These are phyloP conservation scores for Indicator maculatus DNA, from an alignment of 2,113 vertebrate species.

Conservation along the genomic window DNA sequence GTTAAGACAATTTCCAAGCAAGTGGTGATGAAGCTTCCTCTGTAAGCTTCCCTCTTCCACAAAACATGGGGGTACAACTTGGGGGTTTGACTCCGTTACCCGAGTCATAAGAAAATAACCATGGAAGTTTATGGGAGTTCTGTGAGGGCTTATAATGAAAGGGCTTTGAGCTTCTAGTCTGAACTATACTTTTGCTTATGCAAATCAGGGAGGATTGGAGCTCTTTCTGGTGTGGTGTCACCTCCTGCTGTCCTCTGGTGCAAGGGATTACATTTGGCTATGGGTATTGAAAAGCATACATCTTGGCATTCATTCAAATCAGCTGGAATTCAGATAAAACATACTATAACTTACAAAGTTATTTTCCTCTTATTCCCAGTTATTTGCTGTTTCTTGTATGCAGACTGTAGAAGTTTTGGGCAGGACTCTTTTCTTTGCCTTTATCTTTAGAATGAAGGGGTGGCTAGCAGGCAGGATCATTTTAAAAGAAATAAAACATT, in stretches of 20 bases:
- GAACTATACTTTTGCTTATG: background rate
- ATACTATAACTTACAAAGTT: background rate
- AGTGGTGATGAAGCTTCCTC: background rate
- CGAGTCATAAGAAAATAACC: background rate
- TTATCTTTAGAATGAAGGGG: background rate
- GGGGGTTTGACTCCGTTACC: background rate
- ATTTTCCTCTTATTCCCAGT: background rate
- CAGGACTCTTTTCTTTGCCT: background rate
- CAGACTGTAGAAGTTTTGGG: background rate
- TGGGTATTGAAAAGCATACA: background rate
- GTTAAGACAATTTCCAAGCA: background rate
- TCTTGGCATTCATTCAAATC: background rate
- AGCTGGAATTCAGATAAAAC: background rate
- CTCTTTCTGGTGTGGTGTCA: background rate
- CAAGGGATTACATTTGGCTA: rapidly evolving
- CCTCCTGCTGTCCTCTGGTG: background rate
- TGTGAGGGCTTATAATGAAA: background rate
- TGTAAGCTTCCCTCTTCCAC: background rate
- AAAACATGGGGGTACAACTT: background rate
- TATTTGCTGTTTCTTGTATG: background rate
- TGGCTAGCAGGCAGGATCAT: background rate
- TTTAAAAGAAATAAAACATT: background rate
- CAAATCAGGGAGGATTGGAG: background rate
- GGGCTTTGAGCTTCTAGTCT: background rate
- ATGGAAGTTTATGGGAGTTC: background rate